Evolutionary conservation across 2,888 invertebrate species (phyloP).

Genomic region (Pristionchus fissidentatus): DNA sequence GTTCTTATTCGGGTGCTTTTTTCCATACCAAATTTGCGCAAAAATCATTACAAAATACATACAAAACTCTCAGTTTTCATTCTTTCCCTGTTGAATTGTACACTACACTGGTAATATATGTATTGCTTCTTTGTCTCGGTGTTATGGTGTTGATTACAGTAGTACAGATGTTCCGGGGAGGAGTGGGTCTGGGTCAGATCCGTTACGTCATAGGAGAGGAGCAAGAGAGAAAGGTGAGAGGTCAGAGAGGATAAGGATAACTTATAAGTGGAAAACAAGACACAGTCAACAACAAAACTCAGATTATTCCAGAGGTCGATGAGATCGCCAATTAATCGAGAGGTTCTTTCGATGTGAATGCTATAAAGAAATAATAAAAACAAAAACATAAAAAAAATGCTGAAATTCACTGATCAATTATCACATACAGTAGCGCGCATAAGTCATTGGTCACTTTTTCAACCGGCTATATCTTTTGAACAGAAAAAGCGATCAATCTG

Average conservation of each 20-base stretch:
- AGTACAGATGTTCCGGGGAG: background rate
- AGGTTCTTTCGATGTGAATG: too few relatives aligned
- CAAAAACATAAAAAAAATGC: too few relatives aligned
- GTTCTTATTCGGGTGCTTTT: background rate
- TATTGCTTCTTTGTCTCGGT: background rate
- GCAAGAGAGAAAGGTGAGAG: background rate
- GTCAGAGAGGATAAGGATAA: background rate
- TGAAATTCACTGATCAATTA: too few relatives aligned
- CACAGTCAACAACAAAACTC: background rate
- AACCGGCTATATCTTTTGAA: too few relatives aligned
- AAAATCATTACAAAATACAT: too few relatives aligned
- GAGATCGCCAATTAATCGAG: too few relatives aligned
- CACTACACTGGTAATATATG: constrained; percentile 15
- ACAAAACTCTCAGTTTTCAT: constrained; percentile 1
- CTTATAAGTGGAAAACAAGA: background rate
- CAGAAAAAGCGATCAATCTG: too few relatives aligned
- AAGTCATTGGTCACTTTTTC: too few relatives aligned
- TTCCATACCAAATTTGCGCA: constrained; percentile 9
- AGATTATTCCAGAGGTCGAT: too few relatives aligned
- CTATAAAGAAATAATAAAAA: too few relatives aligned
- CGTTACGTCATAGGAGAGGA: background rate
- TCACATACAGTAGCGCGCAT: too few relatives aligned
- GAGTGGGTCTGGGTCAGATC: background rate
- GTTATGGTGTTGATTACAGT: background rate
- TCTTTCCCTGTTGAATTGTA: constrained; percentile 13